Evolutionary conservation across 2,888 invertebrate species (phyloP).

Genomic region (Globia sparganii): DNA sequence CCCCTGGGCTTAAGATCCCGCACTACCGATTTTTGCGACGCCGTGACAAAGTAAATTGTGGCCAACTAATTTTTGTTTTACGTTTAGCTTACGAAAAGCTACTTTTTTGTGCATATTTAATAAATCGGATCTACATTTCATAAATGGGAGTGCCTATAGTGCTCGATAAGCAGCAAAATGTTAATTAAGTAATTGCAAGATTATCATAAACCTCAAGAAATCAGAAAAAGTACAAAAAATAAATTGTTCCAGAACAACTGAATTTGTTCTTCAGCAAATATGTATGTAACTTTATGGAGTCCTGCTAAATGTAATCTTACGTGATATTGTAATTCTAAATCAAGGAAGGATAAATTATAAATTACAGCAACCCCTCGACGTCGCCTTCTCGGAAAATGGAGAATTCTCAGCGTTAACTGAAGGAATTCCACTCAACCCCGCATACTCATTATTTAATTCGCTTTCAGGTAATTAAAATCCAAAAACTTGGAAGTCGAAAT

Average conservation of each 20-base stretch:
- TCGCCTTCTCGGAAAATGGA: constrained; percentile 49
- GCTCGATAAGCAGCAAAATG: background rate
- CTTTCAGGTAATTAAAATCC: constrained; percentile 90
- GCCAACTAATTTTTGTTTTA: constrained; percentile 29
- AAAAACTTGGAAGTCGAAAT: constrained; percentile 88
- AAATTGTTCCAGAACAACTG: background rate
- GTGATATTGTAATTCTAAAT: constrained; percentile 68
- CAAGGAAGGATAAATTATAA: constrained; percentile 71
- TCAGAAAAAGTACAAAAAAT: background rate
- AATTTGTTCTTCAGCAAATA: constrained; percentile 24
- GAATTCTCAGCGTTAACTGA: constrained; percentile 67
- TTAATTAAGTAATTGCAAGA: background rate
- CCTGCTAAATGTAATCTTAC: constrained; percentile 60
- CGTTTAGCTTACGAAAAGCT: background rate
- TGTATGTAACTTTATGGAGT: constrained; percentile 30
- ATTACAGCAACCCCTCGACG: constrained; percentile 62
- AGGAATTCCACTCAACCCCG: constrained; percentile 71
- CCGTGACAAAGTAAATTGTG: constrained; percentile 47
- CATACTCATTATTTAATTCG: constrained; percentile 86
- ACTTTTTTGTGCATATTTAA: constrained; percentile 12
- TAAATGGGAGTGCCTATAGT: background rate
- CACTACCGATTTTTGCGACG: constrained; percentile 63
- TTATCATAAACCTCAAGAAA: background rate
- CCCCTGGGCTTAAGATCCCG: constrained; percentile 56
- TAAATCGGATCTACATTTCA: background rate